phyloP scores from a whole-genome alignment of 2,888 invertebrate species.

The Petrolisthes cinctipes region DNA sequence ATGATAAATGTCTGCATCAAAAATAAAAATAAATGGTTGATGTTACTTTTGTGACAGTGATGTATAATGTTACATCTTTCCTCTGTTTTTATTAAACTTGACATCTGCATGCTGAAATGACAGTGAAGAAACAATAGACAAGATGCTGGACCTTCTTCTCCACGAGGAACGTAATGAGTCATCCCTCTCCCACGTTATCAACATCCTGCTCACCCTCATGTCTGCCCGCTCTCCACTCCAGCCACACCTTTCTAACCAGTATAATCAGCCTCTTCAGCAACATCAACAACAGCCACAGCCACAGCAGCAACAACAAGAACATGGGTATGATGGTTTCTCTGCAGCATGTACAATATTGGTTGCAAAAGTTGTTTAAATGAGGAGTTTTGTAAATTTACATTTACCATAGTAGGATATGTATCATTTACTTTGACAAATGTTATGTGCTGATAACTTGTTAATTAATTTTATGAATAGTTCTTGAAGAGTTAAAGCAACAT shows the following conservation, averaged over 20 bases:
- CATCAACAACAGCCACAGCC: conserved; percentile 18
- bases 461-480: too few relatives aligned
- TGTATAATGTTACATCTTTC: background rate
- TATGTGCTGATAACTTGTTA: too few relatives aligned
- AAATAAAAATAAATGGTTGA: background rate
- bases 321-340: background rate
- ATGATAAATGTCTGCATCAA: background rate
- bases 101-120: background rate
- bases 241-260: background rate
- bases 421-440: too few relatives aligned
- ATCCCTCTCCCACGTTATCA: conserved; percentile 61
- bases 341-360: background rate
- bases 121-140: conserved; percentile 58
- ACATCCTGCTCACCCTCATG: conserved; percentile 61
- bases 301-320: background rate
- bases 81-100: too few relatives aligned
- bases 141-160: conserved; percentile 58
- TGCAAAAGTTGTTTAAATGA: too few relatives aligned
- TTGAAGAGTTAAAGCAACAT: too few relatives aligned
- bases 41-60: background rate
- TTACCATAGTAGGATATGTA: too few relatives aligned
- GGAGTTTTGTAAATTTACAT: too few relatives aligned
- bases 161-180: conserved; percentile 64
- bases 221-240: conserved; percentile 32
- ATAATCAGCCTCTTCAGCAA: background rate